These are phyloP conservation scores for Phoxinus dragarum DNA, from an alignment of 2,797 vertebrate genomes.

Conservation along the genomic window DNA sequence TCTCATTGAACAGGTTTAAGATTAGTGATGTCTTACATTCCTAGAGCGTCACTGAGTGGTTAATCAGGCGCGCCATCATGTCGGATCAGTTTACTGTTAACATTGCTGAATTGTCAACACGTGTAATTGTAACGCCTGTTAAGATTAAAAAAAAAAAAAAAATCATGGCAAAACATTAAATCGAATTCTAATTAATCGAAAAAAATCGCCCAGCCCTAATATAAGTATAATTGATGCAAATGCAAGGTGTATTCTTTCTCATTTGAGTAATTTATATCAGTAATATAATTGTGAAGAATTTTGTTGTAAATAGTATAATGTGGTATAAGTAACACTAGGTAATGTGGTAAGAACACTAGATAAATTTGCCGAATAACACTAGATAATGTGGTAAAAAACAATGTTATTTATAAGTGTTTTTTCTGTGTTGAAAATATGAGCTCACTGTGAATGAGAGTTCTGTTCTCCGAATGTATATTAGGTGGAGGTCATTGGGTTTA, in stretches of 20 bases:
- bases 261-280: neutral
- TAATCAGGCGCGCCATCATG: no score
- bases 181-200: no score
- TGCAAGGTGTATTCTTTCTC: neutral
- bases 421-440: neutral
- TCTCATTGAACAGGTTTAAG: no score
- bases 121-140: no score
- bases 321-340: neutral
- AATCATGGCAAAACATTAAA: no score
- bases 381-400: neutral
- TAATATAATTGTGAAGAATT: neutral
- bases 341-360: neutral
- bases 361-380: neutral
- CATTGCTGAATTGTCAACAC: no score
- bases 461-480: slow-evolving; percentile 20
- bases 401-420: no score
- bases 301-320: neutral
- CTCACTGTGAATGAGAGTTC: neutral
- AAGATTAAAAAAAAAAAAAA: no score
- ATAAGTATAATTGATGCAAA: neutral
- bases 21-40: no score
- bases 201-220: no score
- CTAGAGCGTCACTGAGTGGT: no score
- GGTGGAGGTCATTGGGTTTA: neutral
- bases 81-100: no score